These are phyloP conservation scores for Sporophila hypoxantha DNA, from an alignment of 2,113 vertebrate species.

Conservation along the genomic window DNA sequence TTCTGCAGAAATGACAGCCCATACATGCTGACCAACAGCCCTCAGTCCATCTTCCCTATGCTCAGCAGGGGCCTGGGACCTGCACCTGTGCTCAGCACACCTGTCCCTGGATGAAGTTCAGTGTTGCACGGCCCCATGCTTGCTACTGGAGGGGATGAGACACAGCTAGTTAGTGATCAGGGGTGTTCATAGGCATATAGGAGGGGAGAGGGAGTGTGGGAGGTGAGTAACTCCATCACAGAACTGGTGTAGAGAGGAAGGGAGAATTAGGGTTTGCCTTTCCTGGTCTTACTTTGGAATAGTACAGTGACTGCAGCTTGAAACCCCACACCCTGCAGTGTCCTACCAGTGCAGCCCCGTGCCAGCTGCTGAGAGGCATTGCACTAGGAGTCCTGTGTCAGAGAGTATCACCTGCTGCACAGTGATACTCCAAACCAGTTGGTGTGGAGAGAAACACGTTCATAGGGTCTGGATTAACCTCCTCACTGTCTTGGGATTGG, in stretches of 20 bases:
- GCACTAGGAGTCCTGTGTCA: neutral
- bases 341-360: neutral
- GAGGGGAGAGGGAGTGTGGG: neutral
- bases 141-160: neutral
- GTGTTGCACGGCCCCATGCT: accelerated
- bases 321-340: neutral
- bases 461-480: neutral
- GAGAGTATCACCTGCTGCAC: neutral
- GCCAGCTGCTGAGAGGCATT: neutral
- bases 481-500: neutral
- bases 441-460: accelerated
- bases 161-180: neutral
- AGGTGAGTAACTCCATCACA: neutral
- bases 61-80: neutral
- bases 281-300: neutral
- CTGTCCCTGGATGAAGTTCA: neutral
- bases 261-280: neutral
- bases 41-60: neutral
- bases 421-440: neutral
- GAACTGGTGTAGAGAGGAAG: neutral
- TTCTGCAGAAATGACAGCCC: neutral
- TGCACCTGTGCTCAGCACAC: neutral
- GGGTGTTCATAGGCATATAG: neutral
- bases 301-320: neutral
- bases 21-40: neutral